A percentile compares a stretch with the other conserved stretches of the same genome.
phyloP scores from a whole-genome alignment of 2,113 vertebrate species.

The Cromileptes altivelis region DNA sequence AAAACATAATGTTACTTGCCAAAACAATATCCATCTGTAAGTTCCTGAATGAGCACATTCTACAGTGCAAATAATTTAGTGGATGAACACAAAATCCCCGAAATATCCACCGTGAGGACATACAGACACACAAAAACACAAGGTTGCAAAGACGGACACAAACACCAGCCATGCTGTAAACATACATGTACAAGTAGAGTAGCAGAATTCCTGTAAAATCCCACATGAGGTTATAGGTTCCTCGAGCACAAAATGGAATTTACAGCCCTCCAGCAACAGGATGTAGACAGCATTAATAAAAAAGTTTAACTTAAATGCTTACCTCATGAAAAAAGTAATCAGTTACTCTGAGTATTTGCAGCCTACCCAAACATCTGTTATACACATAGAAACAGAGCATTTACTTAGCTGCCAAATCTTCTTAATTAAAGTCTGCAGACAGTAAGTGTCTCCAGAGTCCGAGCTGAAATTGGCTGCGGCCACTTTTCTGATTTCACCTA shows the following conservation, averaged over 20 bases:
- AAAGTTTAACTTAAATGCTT: constrained; percentile 15
- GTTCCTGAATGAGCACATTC: not conserved
- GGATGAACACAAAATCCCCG: not conserved
- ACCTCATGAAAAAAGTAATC: constrained; percentile 31
- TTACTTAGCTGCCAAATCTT: constrained; percentile 54
- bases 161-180: not conserved
- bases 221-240: not conserved
- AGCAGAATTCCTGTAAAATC: not conserved
- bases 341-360: constrained; percentile 38
- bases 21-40: not conserved
- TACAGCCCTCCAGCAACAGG: not conserved
- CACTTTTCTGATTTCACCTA: constrained; percentile 60
- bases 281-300: constrained; percentile 2
- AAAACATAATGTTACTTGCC: constrained; percentile 3
- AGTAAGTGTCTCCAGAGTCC: constrained; percentile 45
- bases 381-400: constrained; percentile 6
- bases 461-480: constrained; percentile 58
- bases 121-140: not conserved
- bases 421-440: constrained; percentile 72
- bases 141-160: not conserved
- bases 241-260: constrained; percentile 29
- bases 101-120: not conserved
- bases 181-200: not conserved
- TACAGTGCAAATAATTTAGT: not conserved
- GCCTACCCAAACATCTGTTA: constrained; percentile 37